Evolutionary conservation across 2,797 vertebrate genomes (phyloP).

Genomic region (Microctenopoma stevenorrisi): DNA sequence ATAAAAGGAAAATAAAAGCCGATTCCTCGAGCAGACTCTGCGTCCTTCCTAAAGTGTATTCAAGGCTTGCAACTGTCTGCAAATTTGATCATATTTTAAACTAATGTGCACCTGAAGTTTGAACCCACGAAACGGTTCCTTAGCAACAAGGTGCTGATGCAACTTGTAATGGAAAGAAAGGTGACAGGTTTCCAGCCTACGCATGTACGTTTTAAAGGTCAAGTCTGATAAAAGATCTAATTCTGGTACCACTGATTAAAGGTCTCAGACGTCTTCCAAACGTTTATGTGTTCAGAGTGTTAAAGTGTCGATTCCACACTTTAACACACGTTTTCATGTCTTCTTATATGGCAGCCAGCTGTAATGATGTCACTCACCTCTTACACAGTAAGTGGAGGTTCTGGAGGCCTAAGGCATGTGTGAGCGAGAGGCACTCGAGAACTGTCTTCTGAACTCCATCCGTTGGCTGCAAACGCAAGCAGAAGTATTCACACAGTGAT

Average conservation of each 20-base stretch:
- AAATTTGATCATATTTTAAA: background rate
- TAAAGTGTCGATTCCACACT: background rate
- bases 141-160: slow-evolving; percentile 46
- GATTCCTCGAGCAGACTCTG: background rate
- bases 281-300: background rate
- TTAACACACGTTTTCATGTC: background rate
- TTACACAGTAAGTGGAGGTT: slow-evolving; percentile 88
- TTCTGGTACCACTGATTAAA: background rate
- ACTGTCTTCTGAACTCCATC: slow-evolving; percentile 88
- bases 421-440: slow-evolving; percentile 92
- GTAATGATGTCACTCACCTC: slow-evolving; percentile 83
- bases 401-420: slow-evolving; percentile 87
- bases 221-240: background rate
- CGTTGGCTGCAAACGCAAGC: slow-evolving; percentile 77
- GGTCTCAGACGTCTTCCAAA: background rate
- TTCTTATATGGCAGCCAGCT: no score
- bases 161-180: background rate
- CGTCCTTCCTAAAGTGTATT: background rate
- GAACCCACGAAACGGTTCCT: slow-evolving; percentile 33
- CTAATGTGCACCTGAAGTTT: background rate
- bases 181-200: background rate
- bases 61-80: background rate
- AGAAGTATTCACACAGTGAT: background rate
- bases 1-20: background rate
- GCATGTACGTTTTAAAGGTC: background rate